Evolutionary conservation across 1,140 invertebrate genomes (phyloP), one percentile per base, ranked within the genome.

Genomic region (Teleopsis dalmanni): DNA sequence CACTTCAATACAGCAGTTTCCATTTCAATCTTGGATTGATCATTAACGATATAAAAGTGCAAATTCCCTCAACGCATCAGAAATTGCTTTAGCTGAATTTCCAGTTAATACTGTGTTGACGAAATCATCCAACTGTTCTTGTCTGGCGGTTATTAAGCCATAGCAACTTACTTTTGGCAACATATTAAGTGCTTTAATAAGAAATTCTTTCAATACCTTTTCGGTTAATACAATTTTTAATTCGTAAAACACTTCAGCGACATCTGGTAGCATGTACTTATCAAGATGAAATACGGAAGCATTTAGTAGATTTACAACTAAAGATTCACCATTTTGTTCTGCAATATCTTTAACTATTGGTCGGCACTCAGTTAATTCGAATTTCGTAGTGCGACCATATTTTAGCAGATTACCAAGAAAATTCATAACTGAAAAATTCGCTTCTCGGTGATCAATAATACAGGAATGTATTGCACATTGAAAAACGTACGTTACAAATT

Each of bases 341-440:
- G 91, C 64, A 47, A 90, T 75, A 13, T 72, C 71, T 44, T 76
- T 72, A 2, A 91, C 82, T 25, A 88, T 62, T 19, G 77, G 71
- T 47, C 71, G 69, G 44, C 82, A 76, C 33, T 79, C 71, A 23
- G 75, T 66, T 60, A 78, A 80, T 54, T 83, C 77, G 50, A 80
- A 75, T 19, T 54, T 65, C 34, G 71, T 69, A 51, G 70, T 75
- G 50, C 79, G 73, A 23, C 81, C 82, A 58, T 79, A 78, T 48
- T 83, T 78, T 9, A 94, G 70, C 23, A 94, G 73, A 65, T 93
- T 88, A 51, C 78, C 82, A 43, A 94, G 84, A 71, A 93, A 95
- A 76, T 94, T 95, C 85, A 95, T 94, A 13, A 97, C 91, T 14
- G 91, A 93, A 19, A 83, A 83, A 77, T 95, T 97, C 5, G 95